phyloP scores from a whole-genome alignment of 2,888 invertebrate species.

The Philereme vetulata region DNA sequence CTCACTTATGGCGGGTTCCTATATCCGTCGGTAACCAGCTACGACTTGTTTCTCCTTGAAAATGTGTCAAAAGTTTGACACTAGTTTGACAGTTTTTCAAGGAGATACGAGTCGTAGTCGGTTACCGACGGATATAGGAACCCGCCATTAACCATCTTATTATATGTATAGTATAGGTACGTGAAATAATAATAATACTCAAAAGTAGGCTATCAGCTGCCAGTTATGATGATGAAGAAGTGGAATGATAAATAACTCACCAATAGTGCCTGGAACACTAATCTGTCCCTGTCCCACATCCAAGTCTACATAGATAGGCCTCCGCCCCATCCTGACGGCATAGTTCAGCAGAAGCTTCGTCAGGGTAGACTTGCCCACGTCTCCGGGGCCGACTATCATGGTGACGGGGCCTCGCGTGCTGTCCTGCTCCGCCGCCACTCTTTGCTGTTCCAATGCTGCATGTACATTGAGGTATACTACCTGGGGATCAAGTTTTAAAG shows the following conservation, averaged over 20 bases:
- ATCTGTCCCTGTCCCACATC: constrained; percentile 98
- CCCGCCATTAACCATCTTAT: too few species aligned
- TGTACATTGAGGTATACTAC: constrained; percentile 97
- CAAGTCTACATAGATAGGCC: constrained; percentile 96
- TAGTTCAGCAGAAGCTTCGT: constrained; percentile 96
- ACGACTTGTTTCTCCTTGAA: too few species aligned
- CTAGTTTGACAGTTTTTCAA: too few species aligned
- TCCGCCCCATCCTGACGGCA: constrained; percentile 93
- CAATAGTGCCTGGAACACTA: constrained; percentile 95
- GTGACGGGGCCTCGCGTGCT: constrained; percentile 91
- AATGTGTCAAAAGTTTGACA: too few species aligned
- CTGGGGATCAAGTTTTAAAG: constrained; percentile 48
- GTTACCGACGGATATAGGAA: too few species aligned
- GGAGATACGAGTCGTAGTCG: too few species aligned
- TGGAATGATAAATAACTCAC: constrained; percentile 61
- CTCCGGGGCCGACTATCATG: constrained; percentile 96
- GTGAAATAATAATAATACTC: too few species aligned
- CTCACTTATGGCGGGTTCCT: too few species aligned
- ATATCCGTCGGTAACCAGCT: too few species aligned
- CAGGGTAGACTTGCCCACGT: constrained; percentile 98
- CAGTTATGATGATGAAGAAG: neutral
- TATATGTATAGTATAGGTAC: too few species aligned
- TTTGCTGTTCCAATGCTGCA: constrained; percentile 95
- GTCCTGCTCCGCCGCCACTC: constrained; percentile 91
- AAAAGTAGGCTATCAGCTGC: neutral